Percentiles rank a stretch among this genome's conserved stretches.
Evolutionary conservation across 2,113 vertebrate genomes (phyloP).

Genomic region (Myrmophylax atrothorax): DNA sequence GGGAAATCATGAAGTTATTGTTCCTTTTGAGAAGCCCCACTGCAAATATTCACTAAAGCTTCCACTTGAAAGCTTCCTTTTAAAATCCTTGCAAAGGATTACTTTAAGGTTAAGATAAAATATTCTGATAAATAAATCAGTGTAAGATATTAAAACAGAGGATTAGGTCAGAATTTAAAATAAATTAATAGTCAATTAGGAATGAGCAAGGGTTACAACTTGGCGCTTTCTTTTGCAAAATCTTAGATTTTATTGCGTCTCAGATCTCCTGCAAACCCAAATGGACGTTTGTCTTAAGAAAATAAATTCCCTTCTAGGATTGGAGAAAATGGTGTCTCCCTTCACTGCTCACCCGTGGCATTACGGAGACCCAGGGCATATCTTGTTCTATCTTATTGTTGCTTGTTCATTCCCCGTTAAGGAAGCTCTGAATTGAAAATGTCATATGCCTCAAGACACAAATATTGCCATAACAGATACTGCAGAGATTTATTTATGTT

Average conservation of each 20-base stretch:
- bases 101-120: background rate
- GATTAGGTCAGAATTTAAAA: background rate
- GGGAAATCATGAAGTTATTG: background rate
- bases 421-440: constrained; percentile 34
- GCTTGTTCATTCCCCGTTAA: background rate
- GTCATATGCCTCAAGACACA: constrained; percentile 8
- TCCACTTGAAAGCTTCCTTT: background rate
- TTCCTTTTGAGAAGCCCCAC: background rate
- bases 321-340: background rate
- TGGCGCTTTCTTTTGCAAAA: background rate
- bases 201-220: background rate
- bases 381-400: constrained; percentile 44
- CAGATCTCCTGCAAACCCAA: background rate
- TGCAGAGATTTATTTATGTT: background rate
- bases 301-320: background rate
- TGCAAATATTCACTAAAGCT: background rate
- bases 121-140: background rate
- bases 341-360: background rate
- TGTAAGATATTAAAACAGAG: background rate
- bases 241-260: background rate
- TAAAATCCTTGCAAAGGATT: background rate
- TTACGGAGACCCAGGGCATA: background rate
- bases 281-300: background rate
- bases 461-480: background rate
- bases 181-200: background rate